Evolutionary conservation across 2,113 vertebrate genomes (phyloP).

Genomic region (Cromileptes altivelis): DNA sequence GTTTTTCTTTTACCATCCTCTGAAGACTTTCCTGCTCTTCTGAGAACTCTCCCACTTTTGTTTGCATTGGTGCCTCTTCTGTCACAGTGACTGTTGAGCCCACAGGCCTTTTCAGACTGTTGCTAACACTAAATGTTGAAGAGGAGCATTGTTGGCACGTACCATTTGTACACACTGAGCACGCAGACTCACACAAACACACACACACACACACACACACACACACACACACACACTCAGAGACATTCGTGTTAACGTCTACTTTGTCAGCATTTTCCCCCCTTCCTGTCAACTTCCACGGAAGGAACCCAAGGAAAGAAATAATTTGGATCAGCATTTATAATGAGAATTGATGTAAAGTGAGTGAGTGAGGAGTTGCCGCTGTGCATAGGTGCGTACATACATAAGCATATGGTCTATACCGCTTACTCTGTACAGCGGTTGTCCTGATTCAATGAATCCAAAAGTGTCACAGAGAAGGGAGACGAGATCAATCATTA

Average conservation of each 20-base stretch:
- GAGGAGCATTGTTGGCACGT: background rate
- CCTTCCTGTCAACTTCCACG: constrained; percentile 58
- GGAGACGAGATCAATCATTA: background rate
- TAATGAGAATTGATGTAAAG: background rate
- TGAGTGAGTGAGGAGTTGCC: background rate
- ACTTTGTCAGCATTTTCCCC: constrained; percentile 59
- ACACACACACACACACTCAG: constrained; percentile 1
- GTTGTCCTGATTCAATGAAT: background rate
- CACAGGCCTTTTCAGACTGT: constrained; percentile 30
- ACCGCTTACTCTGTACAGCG: no score
- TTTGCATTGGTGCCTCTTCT: constrained; percentile 39
- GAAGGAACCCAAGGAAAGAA: constrained; percentile 28
- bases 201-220: background rate
- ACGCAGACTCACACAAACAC: background rate
- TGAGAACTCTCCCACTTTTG: constrained; percentile 5
- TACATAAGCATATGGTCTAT: no score
- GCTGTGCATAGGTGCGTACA: background rate
- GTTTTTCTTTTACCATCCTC: background rate
- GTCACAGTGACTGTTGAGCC: constrained; percentile 43
- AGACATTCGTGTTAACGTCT: background rate
- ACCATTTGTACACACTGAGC: background rate
- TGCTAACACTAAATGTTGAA: constrained; percentile 1
- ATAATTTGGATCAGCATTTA: background rate
- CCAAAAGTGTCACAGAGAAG: background rate
- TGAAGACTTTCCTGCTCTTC: background rate